Conservation (phyloP, 2,113 vertebrate species). For the Turnix velox region DNA sequence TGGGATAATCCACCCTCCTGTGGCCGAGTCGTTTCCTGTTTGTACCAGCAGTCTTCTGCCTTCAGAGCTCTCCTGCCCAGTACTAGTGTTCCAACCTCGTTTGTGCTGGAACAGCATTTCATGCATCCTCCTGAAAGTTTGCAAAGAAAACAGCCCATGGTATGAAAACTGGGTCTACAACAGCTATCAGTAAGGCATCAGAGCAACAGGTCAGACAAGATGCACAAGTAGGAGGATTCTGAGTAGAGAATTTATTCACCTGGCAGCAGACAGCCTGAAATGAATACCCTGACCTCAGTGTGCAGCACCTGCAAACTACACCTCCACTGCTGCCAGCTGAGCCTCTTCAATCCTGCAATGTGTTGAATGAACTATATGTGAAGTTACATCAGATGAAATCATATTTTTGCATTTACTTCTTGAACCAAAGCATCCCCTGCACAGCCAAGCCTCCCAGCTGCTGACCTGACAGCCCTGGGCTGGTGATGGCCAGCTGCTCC, state of each 20-base stretch:
- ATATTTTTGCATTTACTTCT: not conserved
- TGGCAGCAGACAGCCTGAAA: not conserved
- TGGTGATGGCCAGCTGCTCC: not conserved
- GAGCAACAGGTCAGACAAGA: not conserved
- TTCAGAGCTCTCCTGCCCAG: not conserved
- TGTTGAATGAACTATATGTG: not conserved
- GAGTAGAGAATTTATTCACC: not conserved
- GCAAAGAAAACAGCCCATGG: not conserved
- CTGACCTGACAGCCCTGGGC: not conserved
- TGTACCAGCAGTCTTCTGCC: not conserved
- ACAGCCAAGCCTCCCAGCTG: not conserved
- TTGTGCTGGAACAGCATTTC: not conserved
- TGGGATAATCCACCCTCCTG: not conserved
- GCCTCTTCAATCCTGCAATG: not conserved
- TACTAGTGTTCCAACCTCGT: not conserved
- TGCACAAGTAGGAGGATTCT: not conserved
- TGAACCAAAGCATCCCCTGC: not conserved
- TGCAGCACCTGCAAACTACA: not conserved
- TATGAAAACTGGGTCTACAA: not conserved
- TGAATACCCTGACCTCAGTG: fast-evolving
- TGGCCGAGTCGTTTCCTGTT: not conserved
- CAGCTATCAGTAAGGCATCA: not conserved
- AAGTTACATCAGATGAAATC: not conserved
- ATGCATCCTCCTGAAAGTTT: not conserved
- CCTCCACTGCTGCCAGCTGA: not conserved